Base-by-base conservation (phyloP, 2,888 invertebrate genomes). In the Cephus spinipes region DNA sequence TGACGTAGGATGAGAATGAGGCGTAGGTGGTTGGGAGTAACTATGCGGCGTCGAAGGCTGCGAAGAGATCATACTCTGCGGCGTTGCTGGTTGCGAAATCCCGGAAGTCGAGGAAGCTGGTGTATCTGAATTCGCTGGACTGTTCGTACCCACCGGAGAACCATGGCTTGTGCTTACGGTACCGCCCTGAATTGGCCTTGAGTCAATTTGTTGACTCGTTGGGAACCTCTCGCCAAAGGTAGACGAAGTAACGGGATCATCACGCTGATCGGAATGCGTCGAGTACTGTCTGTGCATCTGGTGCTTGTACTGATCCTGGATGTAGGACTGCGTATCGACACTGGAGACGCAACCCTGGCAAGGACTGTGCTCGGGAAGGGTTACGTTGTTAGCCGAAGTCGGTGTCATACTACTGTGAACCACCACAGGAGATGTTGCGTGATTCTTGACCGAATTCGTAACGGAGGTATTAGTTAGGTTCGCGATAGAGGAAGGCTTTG, bases 131-230 rank as follows among this genome's bases (percentile, higher is more conserved):
- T 93, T 93, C 0, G 92, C 93, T 4, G 94, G 94, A 86, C 94
- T 94, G 74, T 75, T 82, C 81, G 69, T 83, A 85, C 84, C 95
- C 4, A 93, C 92, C 0, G 96, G 95, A 74, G 96, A 95, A 69
- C 96, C 96, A 86, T 96, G 95, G 89, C 96, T 97, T 0, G 97
- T 97, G 84, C 96, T 97, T 12, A 97, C 96, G 0, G 96, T 95
- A 0, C 96, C 97, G 9, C 96, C 97, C 90, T 97, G 97, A 80
- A 96, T 96, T 0, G 97, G 97, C 85, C 95, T 93, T 36, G 93
- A 93, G 85, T 95, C 96, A 12, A 94, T 93, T 34, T 93, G 92
- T 87, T 90, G 92, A 78, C 92, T 91, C 74, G 92, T 92, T 69
- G 90, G 89, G 76, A 91, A 92, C 82, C 94, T 93, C 68, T 95